Conservation (phyloP, 2,797 vertebrate species). For the Miopithecus talapoin region DNA sequence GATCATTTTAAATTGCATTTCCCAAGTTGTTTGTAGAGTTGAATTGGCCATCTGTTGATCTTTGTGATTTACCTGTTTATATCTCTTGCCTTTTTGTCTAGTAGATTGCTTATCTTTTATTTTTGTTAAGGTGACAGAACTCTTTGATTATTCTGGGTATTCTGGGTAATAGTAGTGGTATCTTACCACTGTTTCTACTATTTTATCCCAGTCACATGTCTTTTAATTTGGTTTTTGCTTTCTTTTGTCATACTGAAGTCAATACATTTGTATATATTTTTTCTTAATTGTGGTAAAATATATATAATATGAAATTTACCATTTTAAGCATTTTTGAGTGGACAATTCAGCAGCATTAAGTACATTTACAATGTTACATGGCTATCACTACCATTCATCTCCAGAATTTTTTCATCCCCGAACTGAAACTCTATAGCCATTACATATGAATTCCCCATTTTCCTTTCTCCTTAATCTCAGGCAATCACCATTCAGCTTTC, state of each 20-base stretch:
- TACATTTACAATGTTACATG: neutral
- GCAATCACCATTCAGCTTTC: neutral
- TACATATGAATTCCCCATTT: neutral
- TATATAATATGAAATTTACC: neutral
- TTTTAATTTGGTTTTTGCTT: neutral
- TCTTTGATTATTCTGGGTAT: neutral
- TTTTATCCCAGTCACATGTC: neutral
- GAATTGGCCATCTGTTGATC: neutral
- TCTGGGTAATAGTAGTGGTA: neutral
- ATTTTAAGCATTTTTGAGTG: neutral
- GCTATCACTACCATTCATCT: neutral
- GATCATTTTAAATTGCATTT: neutral
- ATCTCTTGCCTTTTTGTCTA: neutral
- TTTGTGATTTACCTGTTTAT: neutral
- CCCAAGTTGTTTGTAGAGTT: neutral
- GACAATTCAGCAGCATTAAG: neutral
- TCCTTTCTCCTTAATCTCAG: neutral
- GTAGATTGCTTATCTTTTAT: neutral
- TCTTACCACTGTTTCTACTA: neutral
- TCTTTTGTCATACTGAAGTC: neutral
- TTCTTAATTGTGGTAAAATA: neutral
- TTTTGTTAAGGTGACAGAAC: neutral
- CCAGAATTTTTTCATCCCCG: neutral
- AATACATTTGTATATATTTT: neutral
- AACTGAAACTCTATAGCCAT: neutral